Evolutionary conservation across 1,140 invertebrate species (phyloP).

Genomic region (Ericerus pela): DNA sequence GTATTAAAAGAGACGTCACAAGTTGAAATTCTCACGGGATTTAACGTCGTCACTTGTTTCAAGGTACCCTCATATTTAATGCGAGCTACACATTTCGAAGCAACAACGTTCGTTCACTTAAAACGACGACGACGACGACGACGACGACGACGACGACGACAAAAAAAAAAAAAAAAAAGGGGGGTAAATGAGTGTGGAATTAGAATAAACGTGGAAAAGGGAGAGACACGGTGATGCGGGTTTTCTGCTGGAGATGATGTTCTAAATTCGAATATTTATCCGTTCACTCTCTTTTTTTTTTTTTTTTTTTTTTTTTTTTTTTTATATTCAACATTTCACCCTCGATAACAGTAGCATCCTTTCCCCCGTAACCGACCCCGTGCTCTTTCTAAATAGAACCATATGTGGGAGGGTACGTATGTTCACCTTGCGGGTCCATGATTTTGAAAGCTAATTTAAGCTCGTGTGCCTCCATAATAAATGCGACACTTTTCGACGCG

Average conservation of each 20-base stretch:
- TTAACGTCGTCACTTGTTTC: slow-evolving; percentile 5
- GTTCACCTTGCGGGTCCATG: neutral
- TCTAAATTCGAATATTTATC: too few relatives aligned
- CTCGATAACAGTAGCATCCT: too few relatives aligned
- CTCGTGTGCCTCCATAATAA: too few relatives aligned
- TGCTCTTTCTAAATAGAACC: too few relatives aligned
- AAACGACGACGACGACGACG: neutral
- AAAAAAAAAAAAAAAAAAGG: neutral
- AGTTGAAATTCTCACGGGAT: slow-evolving; percentile 8
- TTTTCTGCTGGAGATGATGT: too few relatives aligned
- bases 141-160: neutral
- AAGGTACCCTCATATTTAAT: slow-evolving; percentile 6
- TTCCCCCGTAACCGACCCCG: too few relatives aligned
- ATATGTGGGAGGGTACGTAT: too few relatives aligned
- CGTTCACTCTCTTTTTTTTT: too few relatives aligned
- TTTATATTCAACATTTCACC: neutral
- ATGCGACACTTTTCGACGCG: too few relatives aligned
- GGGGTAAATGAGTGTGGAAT: neutral
- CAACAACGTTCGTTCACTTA: neutral
- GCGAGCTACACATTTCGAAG: too few relatives aligned
- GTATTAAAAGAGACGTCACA: slow-evolving; percentile 5
- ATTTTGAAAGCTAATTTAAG: neutral
- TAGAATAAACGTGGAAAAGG: neutral
- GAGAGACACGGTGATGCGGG: too few relatives aligned
- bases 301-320: neutral